phyloP scores from a whole-genome alignment of 2,113 vertebrate genomes.

The human region DNA sequence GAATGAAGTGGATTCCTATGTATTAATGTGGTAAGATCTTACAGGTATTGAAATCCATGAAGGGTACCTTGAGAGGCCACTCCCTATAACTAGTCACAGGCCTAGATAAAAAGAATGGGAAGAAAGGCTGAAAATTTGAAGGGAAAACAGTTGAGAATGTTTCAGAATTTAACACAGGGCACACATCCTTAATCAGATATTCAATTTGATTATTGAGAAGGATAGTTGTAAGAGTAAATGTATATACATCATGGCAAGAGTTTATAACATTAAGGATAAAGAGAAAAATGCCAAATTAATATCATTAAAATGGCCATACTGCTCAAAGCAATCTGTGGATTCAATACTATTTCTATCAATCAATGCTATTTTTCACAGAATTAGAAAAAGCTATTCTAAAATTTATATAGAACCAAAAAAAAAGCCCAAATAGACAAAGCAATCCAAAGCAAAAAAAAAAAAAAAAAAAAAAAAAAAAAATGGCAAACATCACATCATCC shows the following conservation, averaged over 20 bases:
- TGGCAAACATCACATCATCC: too few species aligned
- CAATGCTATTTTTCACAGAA: too few species aligned
- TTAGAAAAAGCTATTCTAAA: too few species aligned
- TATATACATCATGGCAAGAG: background rate
- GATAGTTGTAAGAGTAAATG: background rate
- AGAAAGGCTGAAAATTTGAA: background rate
- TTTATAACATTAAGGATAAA: background rate
- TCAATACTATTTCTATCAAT: too few species aligned
- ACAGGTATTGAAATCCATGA: background rate
- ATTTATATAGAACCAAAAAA: too few species aligned
- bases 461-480: too few species aligned
- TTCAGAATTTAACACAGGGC: background rate
- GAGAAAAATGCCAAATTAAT: background rate
- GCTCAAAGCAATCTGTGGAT: too few species aligned
- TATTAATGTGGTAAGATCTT: background rate
- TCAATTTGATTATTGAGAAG: background rate
- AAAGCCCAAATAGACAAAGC: too few species aligned
- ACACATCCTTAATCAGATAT: background rate
- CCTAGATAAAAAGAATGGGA: background rate
- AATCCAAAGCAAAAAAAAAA: too few species aligned
- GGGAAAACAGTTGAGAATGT: background rate
- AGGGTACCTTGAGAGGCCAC: background rate
- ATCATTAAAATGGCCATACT: too few species aligned
- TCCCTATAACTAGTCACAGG: background rate
- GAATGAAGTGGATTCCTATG: background rate